Percentiles rank a stretch among this genome's conserved stretches.
phyloP scores from a whole-genome alignment of 2,797 vertebrate genomes.

The Malurus leucopterus region DNA sequence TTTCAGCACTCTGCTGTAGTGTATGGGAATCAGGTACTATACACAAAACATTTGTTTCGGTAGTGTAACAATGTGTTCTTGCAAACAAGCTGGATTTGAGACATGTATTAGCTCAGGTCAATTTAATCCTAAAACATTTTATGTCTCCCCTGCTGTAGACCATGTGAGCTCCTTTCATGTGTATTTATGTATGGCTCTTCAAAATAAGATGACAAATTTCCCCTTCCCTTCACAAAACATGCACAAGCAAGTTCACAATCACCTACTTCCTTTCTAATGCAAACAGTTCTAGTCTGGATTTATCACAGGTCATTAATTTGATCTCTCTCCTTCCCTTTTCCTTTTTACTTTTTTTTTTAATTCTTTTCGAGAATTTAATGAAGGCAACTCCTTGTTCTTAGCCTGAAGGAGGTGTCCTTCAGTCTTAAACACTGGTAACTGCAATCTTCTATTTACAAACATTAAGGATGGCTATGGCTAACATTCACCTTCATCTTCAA shows the following conservation, averaged over 20 bases:
- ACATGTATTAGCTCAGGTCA: constrained; percentile 51
- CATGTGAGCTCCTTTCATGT: constrained; percentile 43
- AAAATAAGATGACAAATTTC: constrained; percentile 62
- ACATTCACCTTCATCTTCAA: constrained; percentile 29
- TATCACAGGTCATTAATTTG: constrained; percentile 60
- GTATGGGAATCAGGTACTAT: neutral
- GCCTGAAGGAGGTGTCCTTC: neutral
- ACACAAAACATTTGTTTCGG: constrained; percentile 40
- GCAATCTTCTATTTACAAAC: constrained; percentile 12
- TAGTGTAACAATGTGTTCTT: constrained; percentile 42
- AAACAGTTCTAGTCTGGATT: constrained; percentile 56
- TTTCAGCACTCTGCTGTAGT: neutral
- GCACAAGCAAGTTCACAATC: constrained; percentile 55
- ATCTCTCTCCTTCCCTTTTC: neutral
- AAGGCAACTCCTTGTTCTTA: constrained; percentile 17
- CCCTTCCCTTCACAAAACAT: constrained; percentile 52
- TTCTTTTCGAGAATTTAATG: neutral
- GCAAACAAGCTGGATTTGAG: constrained; percentile 44
- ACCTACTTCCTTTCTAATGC: constrained; percentile 59
- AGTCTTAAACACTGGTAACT: neutral
- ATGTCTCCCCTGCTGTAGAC: constrained; percentile 36
- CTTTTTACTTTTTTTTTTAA: neutral
- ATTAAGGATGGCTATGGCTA: neutral
- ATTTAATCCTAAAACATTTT: constrained; percentile 57
- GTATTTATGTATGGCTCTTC: constrained; percentile 42